phyloP scores from a whole-genome alignment of 2,888 invertebrate genomes.

The Andrena bucephala region DNA sequence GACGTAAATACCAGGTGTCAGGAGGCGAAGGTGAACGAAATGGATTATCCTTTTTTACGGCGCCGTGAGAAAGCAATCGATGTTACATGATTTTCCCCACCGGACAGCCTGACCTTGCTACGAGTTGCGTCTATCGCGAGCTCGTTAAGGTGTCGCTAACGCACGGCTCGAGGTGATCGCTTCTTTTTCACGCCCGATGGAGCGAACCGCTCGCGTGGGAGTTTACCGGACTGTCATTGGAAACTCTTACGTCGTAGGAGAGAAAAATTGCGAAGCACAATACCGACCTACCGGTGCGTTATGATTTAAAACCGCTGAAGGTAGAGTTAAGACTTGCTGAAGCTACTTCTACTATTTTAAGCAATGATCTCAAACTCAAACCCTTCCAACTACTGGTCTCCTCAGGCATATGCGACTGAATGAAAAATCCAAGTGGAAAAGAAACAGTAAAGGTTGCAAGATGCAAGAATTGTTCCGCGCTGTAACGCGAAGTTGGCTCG shows the following conservation, averaged over 20 bases:
- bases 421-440: too few species aligned
- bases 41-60: constrained; percentile 29
- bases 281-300: too few species aligned
- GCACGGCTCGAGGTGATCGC: constrained; percentile 11
- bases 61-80: constrained; percentile 27
- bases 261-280: too few species aligned
- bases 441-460: too few species aligned
- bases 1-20: constrained; percentile 19
- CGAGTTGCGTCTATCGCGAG: constrained; percentile 3
- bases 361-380: too few species aligned
- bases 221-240: constrained; percentile 1
- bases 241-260: neutral
- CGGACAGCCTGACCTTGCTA: constrained; percentile 5
- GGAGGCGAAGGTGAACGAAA: constrained; percentile 19
- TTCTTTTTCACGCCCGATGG: constrained; percentile 15
- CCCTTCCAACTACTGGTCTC: too few species aligned
- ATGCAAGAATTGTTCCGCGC: neutral
- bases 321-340: too few species aligned
- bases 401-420: too few species aligned
- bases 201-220: constrained; percentile 9
- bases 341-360: too few species aligned
- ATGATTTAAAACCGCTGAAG: too few species aligned
- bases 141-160: constrained; percentile 21
- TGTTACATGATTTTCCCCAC: constrained; percentile 2
- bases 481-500: neutral